Base-by-base conservation (phyloP, 2,797 vertebrate genomes). In the Lepus oiostolus region DNA sequence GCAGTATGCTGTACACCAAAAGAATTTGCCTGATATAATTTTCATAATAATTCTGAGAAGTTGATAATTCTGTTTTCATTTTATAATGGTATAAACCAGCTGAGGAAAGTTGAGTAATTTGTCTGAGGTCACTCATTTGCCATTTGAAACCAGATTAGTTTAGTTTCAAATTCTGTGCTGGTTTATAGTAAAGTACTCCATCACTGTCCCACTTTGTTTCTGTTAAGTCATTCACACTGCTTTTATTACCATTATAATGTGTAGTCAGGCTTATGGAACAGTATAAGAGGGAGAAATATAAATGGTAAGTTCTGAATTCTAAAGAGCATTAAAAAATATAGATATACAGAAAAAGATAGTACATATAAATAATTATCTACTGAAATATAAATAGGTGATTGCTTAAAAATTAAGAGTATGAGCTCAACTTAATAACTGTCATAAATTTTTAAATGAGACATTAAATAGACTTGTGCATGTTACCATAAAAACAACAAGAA, bases 341-440 rank as follows among this genome's bases (percentile, higher is more conserved):
- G n/a, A 67, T 89, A 67, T 81, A 10, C 6, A 77, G 58, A 84
- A 89, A 50, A 71, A 80, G 24, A 76, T 86, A 76, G 28, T 88
- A 90, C 24, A 67, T 77, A 9, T 82, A 50, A 93, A 76, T 84
- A 70, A 47, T 94, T 77, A 68, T n/a, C 30, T n/a, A 74, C 32
- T 94, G 26, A 80, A 74, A 68, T 88, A 5, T 70, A 63, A 32
- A 38, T 60, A 92, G 70, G 30, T 91, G 6, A 85, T 72, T 80
- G 22, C 28, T 95, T 95, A 72, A 70, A 65, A 79, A 65, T 14
- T 85, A 90, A 82, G 58, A 71, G 47, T 90, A 30, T 85, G 90
- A 90, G 19, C 42, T 90, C 72, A 88, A 30, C 80, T 92, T 94
- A 92, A 28, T 92, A 92, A 85, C 38, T 35, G 86, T 95, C 17